Evolutionary conservation across 35 echinoderm and acorn worm species (phyloP).

Genomic region (Hemicentrotus pulcherrimus): DNA sequence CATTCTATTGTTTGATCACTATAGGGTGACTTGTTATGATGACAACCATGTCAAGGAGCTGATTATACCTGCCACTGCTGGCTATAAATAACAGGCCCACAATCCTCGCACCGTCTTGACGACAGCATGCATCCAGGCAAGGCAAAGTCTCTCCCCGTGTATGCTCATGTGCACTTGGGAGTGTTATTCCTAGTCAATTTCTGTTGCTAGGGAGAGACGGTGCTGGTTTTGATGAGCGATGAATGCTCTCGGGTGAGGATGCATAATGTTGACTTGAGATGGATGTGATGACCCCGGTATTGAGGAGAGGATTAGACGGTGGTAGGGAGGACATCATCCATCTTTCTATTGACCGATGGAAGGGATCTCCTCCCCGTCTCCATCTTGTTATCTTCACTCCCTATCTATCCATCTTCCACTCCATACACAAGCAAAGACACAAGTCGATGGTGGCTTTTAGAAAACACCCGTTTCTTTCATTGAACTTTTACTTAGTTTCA

Average conservation of each 20-base stretch:
- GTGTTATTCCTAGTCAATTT: neutral
- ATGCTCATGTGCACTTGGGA: neutral
- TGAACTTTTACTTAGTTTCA: neutral
- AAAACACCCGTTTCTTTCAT: too few relatives aligned
- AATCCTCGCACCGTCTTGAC: neutral
- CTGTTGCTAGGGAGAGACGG: neutral
- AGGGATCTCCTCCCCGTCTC: neutral
- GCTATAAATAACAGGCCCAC: neutral
- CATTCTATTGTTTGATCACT: neutral
- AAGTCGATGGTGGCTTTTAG: too few relatives aligned
- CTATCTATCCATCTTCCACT: too few relatives aligned
- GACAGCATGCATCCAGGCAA: neutral
- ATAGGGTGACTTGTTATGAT: neutral
- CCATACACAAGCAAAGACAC: too few relatives aligned
- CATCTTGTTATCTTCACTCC: neutral
- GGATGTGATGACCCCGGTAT: neutral
- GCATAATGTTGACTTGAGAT: slow-evolving; percentile 12
- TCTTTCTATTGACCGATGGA: neutral
- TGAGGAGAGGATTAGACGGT: neutral
- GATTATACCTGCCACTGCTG: neutral
- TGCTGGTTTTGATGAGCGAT: neutral
- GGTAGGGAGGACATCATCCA: neutral
- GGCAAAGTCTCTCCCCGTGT: neutral
- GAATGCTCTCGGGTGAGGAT: neutral
- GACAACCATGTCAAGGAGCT: slow-evolving; percentile 9